Evolutionary conservation across 1,140 invertebrate species (phyloP).

Genomic region (Elymnias hypermnestra): DNA sequence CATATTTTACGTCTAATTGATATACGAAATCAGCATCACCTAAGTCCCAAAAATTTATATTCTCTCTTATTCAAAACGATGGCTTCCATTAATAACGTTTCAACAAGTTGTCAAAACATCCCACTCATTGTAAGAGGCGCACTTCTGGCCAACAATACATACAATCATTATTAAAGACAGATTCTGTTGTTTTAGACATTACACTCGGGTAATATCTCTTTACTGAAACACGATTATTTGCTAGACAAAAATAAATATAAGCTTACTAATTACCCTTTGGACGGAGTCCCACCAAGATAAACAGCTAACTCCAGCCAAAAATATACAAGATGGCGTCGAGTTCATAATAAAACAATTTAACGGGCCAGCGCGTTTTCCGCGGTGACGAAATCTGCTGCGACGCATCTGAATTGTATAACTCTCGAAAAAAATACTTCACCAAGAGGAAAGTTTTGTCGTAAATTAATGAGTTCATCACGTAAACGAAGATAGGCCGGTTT

Average conservation of each 20-base stretch:
- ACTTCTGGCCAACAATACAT: constrained; percentile 17
- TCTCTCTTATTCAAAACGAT: neutral
- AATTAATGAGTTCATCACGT: neutral
- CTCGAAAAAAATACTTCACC: neutral
- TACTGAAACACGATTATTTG: constrained; percentile 30
- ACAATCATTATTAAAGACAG: constrained; percentile 10
- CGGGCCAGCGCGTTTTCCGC: constrained; percentile 74
- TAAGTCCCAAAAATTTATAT: constrained; percentile 10
- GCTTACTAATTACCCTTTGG: constrained; percentile 70
- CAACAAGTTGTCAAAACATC: constrained; percentile 18
- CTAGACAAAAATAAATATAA: constrained; percentile 56
- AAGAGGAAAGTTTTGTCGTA: neutral
- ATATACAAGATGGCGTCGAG: constrained; percentile 72
- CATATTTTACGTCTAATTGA: no score
- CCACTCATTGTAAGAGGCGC: constrained; percentile 7
- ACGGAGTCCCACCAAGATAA: constrained; percentile 71
- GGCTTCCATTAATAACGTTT: constrained; percentile 14
- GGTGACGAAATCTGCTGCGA: constrained; percentile 70
- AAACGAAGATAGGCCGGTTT: no score
- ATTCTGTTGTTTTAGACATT: constrained; percentile 10
- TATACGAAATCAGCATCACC: no score
- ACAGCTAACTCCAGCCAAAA: constrained; percentile 72
- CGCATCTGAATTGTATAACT: constrained; percentile 52
- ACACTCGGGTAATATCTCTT: constrained; percentile 14
- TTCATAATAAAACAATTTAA: constrained; percentile 76